Conservation (phyloP, 2,888 invertebrate genomes). For the Scrobipalpa atriplicella region DNA sequence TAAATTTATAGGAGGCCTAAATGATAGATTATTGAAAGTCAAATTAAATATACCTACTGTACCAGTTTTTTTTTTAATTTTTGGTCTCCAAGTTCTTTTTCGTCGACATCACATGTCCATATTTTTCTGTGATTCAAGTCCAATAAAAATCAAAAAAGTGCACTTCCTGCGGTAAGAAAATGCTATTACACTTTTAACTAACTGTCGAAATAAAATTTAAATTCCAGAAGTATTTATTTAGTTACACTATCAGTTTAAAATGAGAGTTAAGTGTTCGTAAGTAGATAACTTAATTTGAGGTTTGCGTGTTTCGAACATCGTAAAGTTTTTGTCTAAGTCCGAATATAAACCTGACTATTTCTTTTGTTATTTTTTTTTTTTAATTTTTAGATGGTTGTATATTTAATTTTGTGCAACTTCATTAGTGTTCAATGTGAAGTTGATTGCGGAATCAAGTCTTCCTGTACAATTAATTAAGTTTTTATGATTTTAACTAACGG, state of each 20-base stretch:
- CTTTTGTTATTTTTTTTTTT: not conserved
- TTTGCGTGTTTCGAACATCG: conserved; percentile 1
- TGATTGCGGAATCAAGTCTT: not conserved
- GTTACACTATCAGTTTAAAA: not conserved
- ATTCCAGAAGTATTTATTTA: not conserved
- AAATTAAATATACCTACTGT: too few relatives aligned
- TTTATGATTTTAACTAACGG: too few relatives aligned
- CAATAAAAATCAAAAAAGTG: conserved; percentile 12
- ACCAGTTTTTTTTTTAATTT: too few relatives aligned
- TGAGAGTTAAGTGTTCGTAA: not conserved
- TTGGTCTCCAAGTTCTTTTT: too few relatives aligned
- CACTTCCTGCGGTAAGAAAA: conserved; percentile 38
- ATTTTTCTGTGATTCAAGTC: not conserved
- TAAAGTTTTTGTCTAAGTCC: not conserved
- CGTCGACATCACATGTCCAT: too few relatives aligned
- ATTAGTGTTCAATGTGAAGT: not conserved
- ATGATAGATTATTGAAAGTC: too few relatives aligned
- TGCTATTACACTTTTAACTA: not conserved
- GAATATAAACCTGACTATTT: not conserved
- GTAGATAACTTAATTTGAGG: conserved; percentile 15
- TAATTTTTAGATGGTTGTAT: not conserved
- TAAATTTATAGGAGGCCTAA: too few relatives aligned
- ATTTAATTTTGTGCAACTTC: too few relatives aligned
- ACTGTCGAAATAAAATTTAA: conserved; percentile 4
- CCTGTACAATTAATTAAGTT: not conserved